Evolutionary conservation across 2,113 vertebrate genomes (phyloP).

Genomic region (western clawed frog (Xenopus tropicalis)): DNA sequence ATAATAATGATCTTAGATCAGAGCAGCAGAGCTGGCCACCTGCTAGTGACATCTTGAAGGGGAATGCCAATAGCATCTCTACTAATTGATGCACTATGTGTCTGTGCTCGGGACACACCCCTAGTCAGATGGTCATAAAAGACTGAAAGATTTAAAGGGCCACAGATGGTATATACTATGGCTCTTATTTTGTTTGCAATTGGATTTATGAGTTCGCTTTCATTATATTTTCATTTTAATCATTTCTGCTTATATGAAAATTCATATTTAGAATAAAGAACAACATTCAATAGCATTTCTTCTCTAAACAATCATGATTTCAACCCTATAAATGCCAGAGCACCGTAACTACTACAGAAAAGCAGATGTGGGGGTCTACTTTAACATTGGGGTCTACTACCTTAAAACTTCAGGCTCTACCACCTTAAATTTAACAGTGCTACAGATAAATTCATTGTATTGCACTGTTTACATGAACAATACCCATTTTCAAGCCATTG

Average conservation of each 20-base stretch:
- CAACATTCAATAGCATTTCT: neutral
- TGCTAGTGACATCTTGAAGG: constrained; percentile 54
- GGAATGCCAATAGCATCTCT: constrained; percentile 41
- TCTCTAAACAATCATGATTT: too few species aligned
- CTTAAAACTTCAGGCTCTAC: too few species aligned
- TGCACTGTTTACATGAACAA: too few species aligned
- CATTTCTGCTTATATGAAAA: neutral
- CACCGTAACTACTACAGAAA: too few species aligned
- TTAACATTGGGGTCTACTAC: too few species aligned
- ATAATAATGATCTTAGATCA: constrained; percentile 46
- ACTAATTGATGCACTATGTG: constrained; percentile 29
- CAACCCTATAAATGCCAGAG: too few species aligned
- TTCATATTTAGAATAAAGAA: neutral
- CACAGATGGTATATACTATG: constrained; percentile 10
- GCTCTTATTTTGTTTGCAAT: neutral
- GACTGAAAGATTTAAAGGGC: neutral
- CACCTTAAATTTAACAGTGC: too few species aligned
- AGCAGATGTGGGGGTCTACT: too few species aligned
- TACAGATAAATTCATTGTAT: too few species aligned
- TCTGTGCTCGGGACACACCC: constrained; percentile 30
- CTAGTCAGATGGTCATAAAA: constrained; percentile 34
- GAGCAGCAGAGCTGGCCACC: constrained; percentile 56
- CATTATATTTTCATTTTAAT: neutral
- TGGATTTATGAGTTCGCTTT: constrained; percentile 8
- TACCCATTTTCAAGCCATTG: too few species aligned